Percentiles rank a stretch among this genome's conserved stretches.
Evolutionary conservation across 2,113 vertebrate genomes (phyloP).

Genomic region (Pogonocichla stellata): DNA sequence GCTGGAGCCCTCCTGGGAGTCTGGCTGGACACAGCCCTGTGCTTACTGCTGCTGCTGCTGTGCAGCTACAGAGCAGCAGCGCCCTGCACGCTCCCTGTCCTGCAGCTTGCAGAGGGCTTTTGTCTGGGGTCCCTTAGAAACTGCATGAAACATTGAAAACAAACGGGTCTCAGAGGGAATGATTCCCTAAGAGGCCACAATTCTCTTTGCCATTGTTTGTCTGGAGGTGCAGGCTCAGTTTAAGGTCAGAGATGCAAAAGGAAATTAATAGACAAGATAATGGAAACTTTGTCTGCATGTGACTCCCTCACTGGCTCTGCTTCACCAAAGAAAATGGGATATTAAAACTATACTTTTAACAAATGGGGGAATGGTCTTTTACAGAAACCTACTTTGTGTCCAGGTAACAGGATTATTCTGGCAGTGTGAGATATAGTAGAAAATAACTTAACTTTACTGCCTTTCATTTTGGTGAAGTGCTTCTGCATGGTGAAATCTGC

Average conservation of each 20-base stretch:
- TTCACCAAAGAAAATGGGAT: background rate
- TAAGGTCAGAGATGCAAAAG: background rate
- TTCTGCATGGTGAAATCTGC: slow-evolving; percentile 38
- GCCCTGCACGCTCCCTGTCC: background rate
- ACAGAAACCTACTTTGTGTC: background rate
- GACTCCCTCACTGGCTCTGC: background rate
- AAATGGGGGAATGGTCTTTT: background rate
- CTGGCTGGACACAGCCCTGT: rapidly evolving
- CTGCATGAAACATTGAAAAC: background rate
- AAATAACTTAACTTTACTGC: background rate
- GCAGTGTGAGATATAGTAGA: background rate
- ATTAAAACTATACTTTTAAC: rapidly evolving
- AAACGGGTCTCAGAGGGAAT: rapidly evolving
- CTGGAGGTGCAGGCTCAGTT: background rate
- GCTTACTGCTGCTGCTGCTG: background rate
- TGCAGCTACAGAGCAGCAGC: too few relatives aligned
- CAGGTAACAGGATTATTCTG: background rate
- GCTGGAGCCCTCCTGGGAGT: background rate
- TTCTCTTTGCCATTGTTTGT: background rate
- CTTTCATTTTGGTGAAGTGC: background rate
- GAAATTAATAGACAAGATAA: background rate
- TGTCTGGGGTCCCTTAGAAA: background rate
- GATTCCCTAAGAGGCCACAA: background rate
- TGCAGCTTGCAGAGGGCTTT: background rate
- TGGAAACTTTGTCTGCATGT: background rate